phyloP scores from a whole-genome alignment of 2,888 invertebrate species.

The Himalopsyche kuldschensis region DNA sequence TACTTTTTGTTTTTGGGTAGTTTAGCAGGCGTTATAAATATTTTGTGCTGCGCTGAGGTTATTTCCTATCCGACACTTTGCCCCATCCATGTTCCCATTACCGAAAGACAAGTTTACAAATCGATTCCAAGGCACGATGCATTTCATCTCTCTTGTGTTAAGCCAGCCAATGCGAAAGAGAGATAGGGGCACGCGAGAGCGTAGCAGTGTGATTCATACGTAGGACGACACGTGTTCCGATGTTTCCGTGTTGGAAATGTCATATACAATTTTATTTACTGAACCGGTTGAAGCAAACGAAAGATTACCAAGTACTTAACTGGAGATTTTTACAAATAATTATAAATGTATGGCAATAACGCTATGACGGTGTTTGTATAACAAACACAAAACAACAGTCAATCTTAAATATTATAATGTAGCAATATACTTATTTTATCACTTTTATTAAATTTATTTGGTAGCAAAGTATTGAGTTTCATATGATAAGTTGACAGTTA shows the following conservation, averaged over 20 bases:
- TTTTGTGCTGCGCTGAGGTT: neutral
- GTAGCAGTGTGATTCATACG: slow-evolving; percentile 13
- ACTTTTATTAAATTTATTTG: too few species aligned
- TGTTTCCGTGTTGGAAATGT: slow-evolving; percentile 21
- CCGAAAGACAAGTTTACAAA: neutral
- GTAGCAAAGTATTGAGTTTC: too few species aligned
- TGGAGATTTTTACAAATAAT: neutral
- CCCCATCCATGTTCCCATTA: neutral
- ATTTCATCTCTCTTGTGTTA: neutral
- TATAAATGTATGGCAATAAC: too few species aligned
- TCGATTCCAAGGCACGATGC: neutral
- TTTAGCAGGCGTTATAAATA: neutral
- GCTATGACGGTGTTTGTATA: too few species aligned
- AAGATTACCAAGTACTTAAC: neutral
- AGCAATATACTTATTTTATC: too few species aligned
- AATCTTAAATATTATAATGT: too few species aligned
- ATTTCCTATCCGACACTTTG: neutral
- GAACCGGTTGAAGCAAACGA: neutral
- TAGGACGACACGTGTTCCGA: slow-evolving; percentile 15
- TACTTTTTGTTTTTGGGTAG: too few species aligned
- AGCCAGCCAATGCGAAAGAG: neutral
- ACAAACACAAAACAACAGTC: too few species aligned
- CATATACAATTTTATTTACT: slow-evolving; percentile 20
- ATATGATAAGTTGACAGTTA: too few species aligned
- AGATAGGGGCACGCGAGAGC: neutral